Evolutionary conservation across 2,888 invertebrate genomes (phyloP), one percentile per base, ranked within the genome.

Genomic region (Agrochola lychnidis): DNA sequence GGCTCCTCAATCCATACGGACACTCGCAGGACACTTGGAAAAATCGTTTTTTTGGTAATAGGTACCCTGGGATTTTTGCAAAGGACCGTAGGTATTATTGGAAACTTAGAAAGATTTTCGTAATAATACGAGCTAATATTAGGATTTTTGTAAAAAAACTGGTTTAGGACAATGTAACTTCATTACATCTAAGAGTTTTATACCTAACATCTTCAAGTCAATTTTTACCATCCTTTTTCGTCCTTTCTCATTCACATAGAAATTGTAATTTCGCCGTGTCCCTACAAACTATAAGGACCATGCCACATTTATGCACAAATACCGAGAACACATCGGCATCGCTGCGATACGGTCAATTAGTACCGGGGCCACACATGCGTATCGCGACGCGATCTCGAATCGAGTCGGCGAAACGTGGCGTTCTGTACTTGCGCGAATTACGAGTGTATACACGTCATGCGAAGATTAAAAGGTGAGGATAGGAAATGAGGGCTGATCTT

Each of bases 331-430:
- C 81, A 74, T 84, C 73, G n/a, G 57, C 80, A 73, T 75, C 71
- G 66, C 73, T 45, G 69, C 82, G 86, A 80, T 84, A 82, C 70
- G 76, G 83, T 88, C 90, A 90, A 91, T 91, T 92, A 90, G 86
- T 79, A 76, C 63, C 61, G 70, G 63, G 78, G 70, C 86, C 90
- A 88, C 91, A 90, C 91, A 90, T 91, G 92, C 91, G 88, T 90
- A 90, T 90, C 90, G 81, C 85, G 70, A 84, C 84, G 78, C 88
- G 79, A 88, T 89, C 88, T 67, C 69, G 79, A 51, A 59, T 73
- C 83, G 73, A 51, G 63, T 61, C 74, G 78, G 73, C 57, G 62
- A 61, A 66, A 74, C 76, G 76, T 51, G 59, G 57, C 56, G 72
- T 42, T 51, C 45, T 68, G 77, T 72, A 77, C 36, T 74, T 70